Conservation (phyloP, 1,140 invertebrate genomes). For the Trissolcus basalis region DNA sequence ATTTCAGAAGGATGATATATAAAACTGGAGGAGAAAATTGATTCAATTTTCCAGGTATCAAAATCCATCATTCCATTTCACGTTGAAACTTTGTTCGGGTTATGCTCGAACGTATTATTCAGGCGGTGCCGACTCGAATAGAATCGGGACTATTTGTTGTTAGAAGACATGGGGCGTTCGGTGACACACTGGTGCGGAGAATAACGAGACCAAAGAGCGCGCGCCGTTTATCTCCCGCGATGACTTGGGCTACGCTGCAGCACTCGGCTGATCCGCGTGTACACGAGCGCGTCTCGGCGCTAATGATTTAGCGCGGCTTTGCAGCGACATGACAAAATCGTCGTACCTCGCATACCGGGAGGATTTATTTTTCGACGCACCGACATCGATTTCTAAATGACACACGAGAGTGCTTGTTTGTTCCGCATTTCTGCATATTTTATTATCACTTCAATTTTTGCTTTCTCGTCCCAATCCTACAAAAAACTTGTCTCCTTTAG, state of each 20-base stretch:
- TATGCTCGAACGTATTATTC: conserved; percentile 6
- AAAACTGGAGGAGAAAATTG: too few species aligned
- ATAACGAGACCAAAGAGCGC: conserved; percentile 34
- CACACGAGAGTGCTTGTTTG: neutral
- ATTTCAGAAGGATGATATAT: too few species aligned
- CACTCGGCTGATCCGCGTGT: conserved; percentile 4
- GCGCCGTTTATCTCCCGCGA: conserved; percentile 33
- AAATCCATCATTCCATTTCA: too few species aligned
- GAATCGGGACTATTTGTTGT: conserved; percentile 27
- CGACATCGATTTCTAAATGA: neutral
- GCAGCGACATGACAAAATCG: conserved; percentile 43
- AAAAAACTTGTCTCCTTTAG: too few species aligned
- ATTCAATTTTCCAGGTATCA: too few species aligned
- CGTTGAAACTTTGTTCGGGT: neutral
- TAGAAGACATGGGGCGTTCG: conserved; percentile 27
- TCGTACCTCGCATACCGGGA: conserved; percentile 16
- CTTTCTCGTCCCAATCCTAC: too few species aligned
- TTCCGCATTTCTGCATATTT: neutral
- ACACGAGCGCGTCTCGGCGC: conserved; percentile 12
- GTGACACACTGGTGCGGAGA: conserved; percentile 35
- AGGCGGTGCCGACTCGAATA: conserved; percentile 12
- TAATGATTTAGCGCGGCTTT: conserved; percentile 46
- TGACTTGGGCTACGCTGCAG: conserved; percentile 30
- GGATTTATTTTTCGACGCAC: conserved; percentile 30
- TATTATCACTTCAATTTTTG: too few species aligned